A percentile compares a stretch with the other conserved stretches of the same genome.
These are phyloP conservation scores for Galemys pyrenaicus DNA, from an alignment of 2,113 vertebrate genomes.

Conservation along the genomic window DNA sequence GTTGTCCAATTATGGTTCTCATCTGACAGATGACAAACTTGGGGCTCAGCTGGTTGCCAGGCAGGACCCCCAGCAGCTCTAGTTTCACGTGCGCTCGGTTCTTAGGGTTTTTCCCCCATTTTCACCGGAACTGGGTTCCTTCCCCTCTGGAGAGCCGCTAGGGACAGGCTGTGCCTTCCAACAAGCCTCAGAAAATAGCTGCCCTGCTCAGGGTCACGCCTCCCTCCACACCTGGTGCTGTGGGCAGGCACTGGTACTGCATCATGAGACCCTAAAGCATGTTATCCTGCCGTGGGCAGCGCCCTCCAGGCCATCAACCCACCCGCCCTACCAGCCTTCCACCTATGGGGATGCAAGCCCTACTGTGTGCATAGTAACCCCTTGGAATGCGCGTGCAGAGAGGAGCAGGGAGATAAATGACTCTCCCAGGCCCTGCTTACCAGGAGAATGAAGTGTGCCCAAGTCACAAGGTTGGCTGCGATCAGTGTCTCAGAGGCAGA, in stretches of 20 bases:
- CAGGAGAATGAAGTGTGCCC: not conserved
- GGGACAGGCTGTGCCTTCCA: conserved; percentile 59
- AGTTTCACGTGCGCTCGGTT: not conserved
- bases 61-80: not conserved
- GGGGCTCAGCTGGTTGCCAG: not conserved
- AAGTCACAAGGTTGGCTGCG: conserved; percentile 70
- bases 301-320: not conserved
- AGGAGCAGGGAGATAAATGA: conserved; percentile 41
- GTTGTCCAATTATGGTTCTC: conserved; percentile 12
- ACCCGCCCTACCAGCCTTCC: not conserved
- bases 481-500: conserved; percentile 35
- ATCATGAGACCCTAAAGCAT: not conserved
- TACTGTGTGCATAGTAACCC: not conserved
- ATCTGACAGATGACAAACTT: conserved; percentile 2
- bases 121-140: conserved; percentile 28
- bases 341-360: not conserved
- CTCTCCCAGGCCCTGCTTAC: conserved; percentile 44
- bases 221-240: not conserved
- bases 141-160: conserved; percentile 41
- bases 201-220: not conserved
- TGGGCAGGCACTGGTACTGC: rapidly evolving
- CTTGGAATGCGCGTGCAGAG: not conserved
- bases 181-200: conserved; percentile 33
- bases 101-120: not conserved
- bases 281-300: not conserved